Percentiles rank a stretch among this genome's conserved stretches.
These are phyloP conservation scores for Cotesia vestalis DNA, from an alignment of 1,140 invertebrate species.

Conservation along the genomic window DNA sequence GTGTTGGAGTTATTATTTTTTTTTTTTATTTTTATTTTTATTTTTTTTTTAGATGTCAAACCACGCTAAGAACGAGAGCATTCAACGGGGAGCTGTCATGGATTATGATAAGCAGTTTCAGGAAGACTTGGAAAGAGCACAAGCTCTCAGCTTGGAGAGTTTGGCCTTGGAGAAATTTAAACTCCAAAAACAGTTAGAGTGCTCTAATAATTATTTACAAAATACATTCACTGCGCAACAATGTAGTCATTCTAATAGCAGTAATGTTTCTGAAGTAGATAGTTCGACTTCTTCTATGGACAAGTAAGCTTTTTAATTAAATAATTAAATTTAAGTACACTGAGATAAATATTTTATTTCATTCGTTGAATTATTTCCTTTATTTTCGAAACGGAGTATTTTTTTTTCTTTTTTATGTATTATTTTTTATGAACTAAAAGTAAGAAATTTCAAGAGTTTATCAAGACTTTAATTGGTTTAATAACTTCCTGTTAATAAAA, in stretches of 20 bases:
- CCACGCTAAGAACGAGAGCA: slow-evolving; percentile 53
- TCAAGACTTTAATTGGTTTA: too few relatives aligned
- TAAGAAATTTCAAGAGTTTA: too few relatives aligned
- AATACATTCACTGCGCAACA: slow-evolving; percentile 40
- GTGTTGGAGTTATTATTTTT: background rate
- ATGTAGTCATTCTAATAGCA: slow-evolving; percentile 46
- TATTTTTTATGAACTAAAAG: too few relatives aligned
- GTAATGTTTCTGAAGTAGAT: slow-evolving; percentile 49
- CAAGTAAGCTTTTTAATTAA: slow-evolving; percentile 46
- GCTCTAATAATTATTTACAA: slow-evolving; percentile 39
- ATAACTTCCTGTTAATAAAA: too few relatives aligned
- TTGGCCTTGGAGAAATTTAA: slow-evolving; percentile 83
- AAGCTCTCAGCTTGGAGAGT: slow-evolving; percentile 85
- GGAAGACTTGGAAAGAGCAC: slow-evolving; percentile 85
- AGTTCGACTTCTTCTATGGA: slow-evolving; percentile 43
- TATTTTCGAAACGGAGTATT: too few relatives aligned
- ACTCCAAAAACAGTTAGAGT: slow-evolving; percentile 68
- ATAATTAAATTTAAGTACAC: background rate
- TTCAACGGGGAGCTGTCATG: slow-evolving; percentile 55
- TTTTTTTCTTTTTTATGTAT: too few relatives aligned
- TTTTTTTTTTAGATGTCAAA: slow-evolving; percentile 62
- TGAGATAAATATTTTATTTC: too few relatives aligned
- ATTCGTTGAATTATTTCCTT: too few relatives aligned
- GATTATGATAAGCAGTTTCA: slow-evolving; percentile 85
- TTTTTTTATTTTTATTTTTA: slow-evolving; percentile 22